Base-by-base conservation (phyloP, 2,888 invertebrate species). In the Hemicrepidius hirtus region DNA sequence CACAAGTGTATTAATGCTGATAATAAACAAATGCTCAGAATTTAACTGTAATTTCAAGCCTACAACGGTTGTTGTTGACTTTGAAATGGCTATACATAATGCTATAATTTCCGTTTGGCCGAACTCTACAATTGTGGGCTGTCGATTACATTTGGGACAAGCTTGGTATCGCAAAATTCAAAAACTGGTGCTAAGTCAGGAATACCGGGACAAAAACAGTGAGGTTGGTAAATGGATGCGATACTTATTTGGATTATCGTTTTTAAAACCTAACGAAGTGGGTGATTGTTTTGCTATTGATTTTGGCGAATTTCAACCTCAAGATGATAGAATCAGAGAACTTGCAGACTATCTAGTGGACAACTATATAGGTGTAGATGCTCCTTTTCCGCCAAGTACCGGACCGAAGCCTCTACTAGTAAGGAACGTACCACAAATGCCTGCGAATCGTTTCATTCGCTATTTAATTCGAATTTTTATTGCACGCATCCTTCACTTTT, bases 151-250 rank as follows among this genome's bases (percentile, higher is more conserved):
- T 18, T 32, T 63, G 20, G 13, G 24, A 18, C 63, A 49, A 35
- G 44, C 63, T 12, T 63, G 20, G 63, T 63, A 9, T 20, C 63
- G 63, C 13, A 63, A 63, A 28, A 63, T 63, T 28, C 32, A 49
- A 35, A 49, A 18, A n/a, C 63, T 63, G 53, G 49, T 32, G 20
- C 24, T 63, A 28, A 16, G 28, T 63, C 13, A 46, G 10, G n/a
- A 16, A 46, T 63, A 63, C 63, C 46, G 32, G n/a, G 16, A 49
- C 21, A 28, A 21, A 28, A 41, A 63, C 20, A 20, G 20, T 9
- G 49, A 63, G 41, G 0, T 5, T 44, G 35, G 49, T 16, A 24
- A 13, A 35, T 49, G 32, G 44, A 16, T 63, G 6, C 28, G 7
- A n/a, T 46, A 63, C 32, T 16, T 32, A 3, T 63, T 63, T 49